phyloP scores from a whole-genome alignment of 2,797 vertebrate species.

The Borostomias antarcticus region DNA sequence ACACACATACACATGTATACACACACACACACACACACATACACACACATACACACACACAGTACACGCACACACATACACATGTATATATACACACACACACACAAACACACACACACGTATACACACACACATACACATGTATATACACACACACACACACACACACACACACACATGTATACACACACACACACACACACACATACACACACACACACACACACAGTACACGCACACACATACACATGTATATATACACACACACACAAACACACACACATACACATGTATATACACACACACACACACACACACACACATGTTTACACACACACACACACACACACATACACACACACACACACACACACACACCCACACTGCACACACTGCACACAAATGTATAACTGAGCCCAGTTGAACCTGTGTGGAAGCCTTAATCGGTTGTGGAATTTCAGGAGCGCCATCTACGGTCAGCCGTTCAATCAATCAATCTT shows the following conservation, averaged over 20 bases:
- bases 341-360: slow-evolving; percentile 5
- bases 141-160: neutral
- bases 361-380: too few relatives aligned
- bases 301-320: too few relatives aligned
- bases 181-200: neutral
- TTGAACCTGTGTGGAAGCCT: neutral
- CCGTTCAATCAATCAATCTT: neutral
- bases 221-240: neutral
- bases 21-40: neutral
- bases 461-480: neutral
- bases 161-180: neutral
- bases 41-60: slow-evolving; percentile 2
- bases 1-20: slow-evolving; percentile 1
- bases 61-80: too few relatives aligned
- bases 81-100: too few relatives aligned
- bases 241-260: too few relatives aligned
- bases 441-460: neutral
- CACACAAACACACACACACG: neutral
- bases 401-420: neutral
- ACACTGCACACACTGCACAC: too few relatives aligned
- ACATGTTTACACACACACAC: neutral
- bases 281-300: too few relatives aligned
- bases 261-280: neutral
- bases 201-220: neutral
- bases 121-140: neutral